These are phyloP conservation scores for Falco berigora DNA, from an alignment of 2,797 vertebrate species.

Conservation along the genomic window DNA sequence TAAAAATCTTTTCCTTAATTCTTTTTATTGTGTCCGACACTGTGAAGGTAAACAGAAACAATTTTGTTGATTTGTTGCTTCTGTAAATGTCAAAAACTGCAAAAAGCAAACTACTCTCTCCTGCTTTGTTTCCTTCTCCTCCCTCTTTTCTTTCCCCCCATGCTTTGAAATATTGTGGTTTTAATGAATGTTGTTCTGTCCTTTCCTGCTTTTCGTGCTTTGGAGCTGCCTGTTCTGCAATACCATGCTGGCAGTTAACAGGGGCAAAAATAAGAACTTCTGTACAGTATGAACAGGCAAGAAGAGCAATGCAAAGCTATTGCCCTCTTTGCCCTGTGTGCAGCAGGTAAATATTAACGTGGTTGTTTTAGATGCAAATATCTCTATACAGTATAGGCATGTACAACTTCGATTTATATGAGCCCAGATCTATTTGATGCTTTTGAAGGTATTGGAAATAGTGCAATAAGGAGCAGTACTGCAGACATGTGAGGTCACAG, in stretches of 20 bases:
- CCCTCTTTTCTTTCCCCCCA: background rate
- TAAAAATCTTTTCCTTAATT: background rate
- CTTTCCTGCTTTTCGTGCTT: background rate
- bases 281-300: background rate
- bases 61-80: background rate
- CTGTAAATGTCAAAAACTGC: background rate
- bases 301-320: background rate
- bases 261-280: background rate
- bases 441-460: background rate
- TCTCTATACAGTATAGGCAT: background rate
- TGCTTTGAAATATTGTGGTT: background rate
- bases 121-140: background rate
- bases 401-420: background rate
- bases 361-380: background rate
- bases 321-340: background rate
- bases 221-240: background rate
- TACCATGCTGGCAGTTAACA: background rate
- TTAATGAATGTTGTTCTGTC: background rate
- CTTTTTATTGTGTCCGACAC: background rate
- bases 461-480: background rate
- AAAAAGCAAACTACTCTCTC: background rate
- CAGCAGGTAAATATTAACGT: background rate
- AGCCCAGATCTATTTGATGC: background rate
- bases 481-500: background rate
- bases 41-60: background rate